Percentiles rank a stretch among this genome's conserved stretches.
Conservation (phyloP, 2,888 invertebrate genomes). For the Spisula subtruncata region DNA sequence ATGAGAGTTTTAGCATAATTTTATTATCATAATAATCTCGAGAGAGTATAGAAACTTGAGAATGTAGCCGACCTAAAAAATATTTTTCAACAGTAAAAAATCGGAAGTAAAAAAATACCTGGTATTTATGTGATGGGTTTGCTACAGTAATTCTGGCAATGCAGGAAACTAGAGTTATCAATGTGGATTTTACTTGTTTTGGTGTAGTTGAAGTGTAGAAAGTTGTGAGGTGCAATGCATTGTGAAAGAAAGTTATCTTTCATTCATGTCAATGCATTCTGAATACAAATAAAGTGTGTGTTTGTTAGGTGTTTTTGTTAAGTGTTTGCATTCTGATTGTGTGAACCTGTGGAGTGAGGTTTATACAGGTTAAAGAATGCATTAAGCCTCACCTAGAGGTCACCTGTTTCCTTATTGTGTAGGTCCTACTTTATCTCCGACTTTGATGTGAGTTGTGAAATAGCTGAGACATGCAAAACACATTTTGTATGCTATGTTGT, state of each 20-base stretch:
- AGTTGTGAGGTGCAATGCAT: too few relatives aligned
- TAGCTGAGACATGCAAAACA: background rate
- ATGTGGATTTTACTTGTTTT: too few relatives aligned
- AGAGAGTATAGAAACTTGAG: background rate
- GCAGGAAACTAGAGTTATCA: background rate
- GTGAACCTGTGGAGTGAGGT: background rate
- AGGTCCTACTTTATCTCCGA: background rate
- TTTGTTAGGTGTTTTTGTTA: background rate
- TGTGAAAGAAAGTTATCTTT: background rate
- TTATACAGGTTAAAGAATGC: constrained; percentile 6
- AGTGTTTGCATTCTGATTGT: constrained; percentile 15
- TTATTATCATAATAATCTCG: background rate
- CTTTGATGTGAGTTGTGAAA: background rate
- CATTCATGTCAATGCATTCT: background rate
- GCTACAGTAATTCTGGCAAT: background rate
- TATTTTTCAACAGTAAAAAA: background rate
- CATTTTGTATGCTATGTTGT: too few relatives aligned
- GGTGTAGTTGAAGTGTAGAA: too few relatives aligned
- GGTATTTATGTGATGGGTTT: background rate
- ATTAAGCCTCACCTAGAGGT: background rate
- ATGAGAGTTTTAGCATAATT: constrained; percentile 9
- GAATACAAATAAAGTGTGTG: background rate
- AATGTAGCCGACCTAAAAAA: background rate
- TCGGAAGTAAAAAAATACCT: background rate
- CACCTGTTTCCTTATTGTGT: background rate